These are phyloP conservation scores for Phaedon cochleariae DNA, from an alignment of 2,888 invertebrate species.

Conservation along the genomic window DNA sequence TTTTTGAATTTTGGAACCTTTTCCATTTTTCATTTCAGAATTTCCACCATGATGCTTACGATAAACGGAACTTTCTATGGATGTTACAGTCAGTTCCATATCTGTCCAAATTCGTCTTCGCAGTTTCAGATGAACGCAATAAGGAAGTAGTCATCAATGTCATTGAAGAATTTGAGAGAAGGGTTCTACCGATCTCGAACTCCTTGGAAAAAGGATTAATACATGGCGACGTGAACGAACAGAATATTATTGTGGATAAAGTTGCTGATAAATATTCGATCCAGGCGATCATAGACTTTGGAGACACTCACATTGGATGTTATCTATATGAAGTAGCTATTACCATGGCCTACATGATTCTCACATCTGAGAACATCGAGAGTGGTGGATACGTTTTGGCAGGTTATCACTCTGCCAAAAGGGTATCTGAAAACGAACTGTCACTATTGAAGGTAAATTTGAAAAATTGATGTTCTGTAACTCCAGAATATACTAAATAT, in stretches of 20 bases:
- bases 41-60: slow-evolving; percentile 77
- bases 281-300: slow-evolving; percentile 84
- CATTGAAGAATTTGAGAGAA: slow-evolving; percentile 70
- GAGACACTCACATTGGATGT: slow-evolving; percentile 78
- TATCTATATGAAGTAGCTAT: slow-evolving; percentile 87
- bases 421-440: slow-evolving; percentile 71
- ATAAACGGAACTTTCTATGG: slow-evolving; percentile 77
- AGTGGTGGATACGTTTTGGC: slow-evolving; percentile 76
- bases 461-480: too few relatives aligned
- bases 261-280: slow-evolving; percentile 65
- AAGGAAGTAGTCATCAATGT: slow-evolving; percentile 69
- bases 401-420: slow-evolving; percentile 74
- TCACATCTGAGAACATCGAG: slow-evolving; percentile 69
- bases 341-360: slow-evolving; percentile 81
- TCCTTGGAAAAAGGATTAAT: slow-evolving; percentile 76
- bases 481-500: too few relatives aligned
- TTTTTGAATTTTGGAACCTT: neutral
- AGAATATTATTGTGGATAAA: slow-evolving; percentile 73
- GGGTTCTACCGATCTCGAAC: slow-evolving; percentile 68
- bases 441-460: slow-evolving; percentile 71
- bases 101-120: slow-evolving; percentile 75
- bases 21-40: slow-evolving; percentile 61
- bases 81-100: slow-evolving; percentile 75
- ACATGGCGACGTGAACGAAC: slow-evolving; percentile 92
- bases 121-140: slow-evolving; percentile 70